Evolutionary conservation across 2,888 invertebrate genomes (phyloP).

Genomic region (Blomia tropicalis): DNA sequence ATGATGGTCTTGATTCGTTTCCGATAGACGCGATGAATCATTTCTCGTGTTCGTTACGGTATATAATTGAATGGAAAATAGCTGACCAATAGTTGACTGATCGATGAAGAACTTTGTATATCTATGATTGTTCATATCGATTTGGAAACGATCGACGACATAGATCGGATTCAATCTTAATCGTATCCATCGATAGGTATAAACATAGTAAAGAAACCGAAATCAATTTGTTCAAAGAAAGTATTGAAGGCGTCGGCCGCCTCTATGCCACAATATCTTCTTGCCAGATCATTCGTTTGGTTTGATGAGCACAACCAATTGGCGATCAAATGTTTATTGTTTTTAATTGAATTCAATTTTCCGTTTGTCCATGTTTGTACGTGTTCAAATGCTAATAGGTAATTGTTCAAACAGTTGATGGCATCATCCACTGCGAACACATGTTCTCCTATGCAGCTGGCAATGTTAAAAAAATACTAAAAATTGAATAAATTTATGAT

Average conservation of each 20-base stretch:
- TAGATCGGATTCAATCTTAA: neutral
- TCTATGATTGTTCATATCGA: neutral
- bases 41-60: neutral
- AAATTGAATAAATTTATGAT: neutral
- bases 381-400: conserved; percentile 21
- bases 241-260: conserved; percentile 15
- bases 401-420: conserved; percentile 20
- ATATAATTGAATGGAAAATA: conserved; percentile 21
- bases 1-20: no score
- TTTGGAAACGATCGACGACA: conserved; percentile 14
- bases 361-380: neutral
- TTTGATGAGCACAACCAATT: conserved; percentile 17
- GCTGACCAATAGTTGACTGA: conserved; percentile 13
- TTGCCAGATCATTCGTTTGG: conserved; percentile 11
- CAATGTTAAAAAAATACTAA: conserved; percentile 10
- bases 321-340: neutral
- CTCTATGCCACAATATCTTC: conserved; percentile 8
- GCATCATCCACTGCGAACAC: conserved; percentile 18
- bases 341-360: neutral
- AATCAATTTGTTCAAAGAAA: conserved; percentile 20
- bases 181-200: neutral
- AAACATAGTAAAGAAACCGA: conserved; percentile 18
- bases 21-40: neutral
- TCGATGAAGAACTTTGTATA: neutral
- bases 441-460: conserved; percentile 11